Evolutionary conservation across 1,140 invertebrate genomes (phyloP).

Genomic region (Lycorma delicatula): DNA sequence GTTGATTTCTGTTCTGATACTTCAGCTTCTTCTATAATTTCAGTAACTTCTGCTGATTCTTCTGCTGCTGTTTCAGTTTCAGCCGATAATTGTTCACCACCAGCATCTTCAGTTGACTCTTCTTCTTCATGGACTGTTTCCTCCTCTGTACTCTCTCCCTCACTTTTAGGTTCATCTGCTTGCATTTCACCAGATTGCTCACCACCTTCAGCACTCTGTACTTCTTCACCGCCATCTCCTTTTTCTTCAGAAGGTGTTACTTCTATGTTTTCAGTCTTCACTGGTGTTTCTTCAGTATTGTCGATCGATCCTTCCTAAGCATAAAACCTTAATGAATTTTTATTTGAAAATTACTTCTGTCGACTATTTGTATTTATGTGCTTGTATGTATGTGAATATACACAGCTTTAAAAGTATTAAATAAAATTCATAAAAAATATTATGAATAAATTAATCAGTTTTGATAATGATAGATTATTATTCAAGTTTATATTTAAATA

Average conservation of each 20-base stretch:
- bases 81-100: slow-evolving; percentile 20
- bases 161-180: not conserved
- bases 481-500: too few relatives aligned
- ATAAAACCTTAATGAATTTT: not conserved
- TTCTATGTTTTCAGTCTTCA: slow-evolving; percentile 15
- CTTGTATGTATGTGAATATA: too few relatives aligned
- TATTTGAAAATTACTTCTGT: not conserved
- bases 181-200: too few relatives aligned
- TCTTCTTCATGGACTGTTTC: slow-evolving; percentile 20
- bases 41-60: slow-evolving; percentile 33
- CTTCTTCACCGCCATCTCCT: slow-evolving; percentile 22
- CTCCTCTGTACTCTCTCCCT: not conserved
- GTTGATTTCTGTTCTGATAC: slow-evolving; percentile 23
- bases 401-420: too few relatives aligned
- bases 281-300: slow-evolving; percentile 16
- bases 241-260: too few relatives aligned
- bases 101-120: slow-evolving; percentile 21
- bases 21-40: slow-evolving; percentile 22
- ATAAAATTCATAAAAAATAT: too few relatives aligned
- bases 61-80: slow-evolving; percentile 31
- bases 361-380: not conserved
- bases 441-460: too few relatives aligned
- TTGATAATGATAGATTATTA: too few relatives aligned
- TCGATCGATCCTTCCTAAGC: slow-evolving; percentile 22
- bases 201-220: slow-evolving; percentile 21